Evolutionary conservation across 2,888 invertebrate species (phyloP), one percentile per base, ranked within the genome.

Genomic region (Miltochrista miniata): DNA sequence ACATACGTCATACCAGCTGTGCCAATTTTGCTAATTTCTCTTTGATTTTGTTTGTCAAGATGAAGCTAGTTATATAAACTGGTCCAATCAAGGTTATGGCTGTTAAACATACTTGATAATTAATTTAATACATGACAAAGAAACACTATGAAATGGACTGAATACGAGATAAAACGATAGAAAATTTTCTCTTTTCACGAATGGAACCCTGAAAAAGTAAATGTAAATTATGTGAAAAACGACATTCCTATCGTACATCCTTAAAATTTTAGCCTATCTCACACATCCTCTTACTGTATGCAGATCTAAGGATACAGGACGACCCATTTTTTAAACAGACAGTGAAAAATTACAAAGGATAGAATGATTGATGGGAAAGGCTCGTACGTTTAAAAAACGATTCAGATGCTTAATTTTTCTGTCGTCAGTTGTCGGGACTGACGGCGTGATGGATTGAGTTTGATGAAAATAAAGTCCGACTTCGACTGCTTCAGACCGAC

Each of bases 321-420:
- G 38, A 45, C 51, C 64, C 60, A 63, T 68, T 66, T 70, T 73
- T 69, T 63, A 65, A 73, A 67, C 51, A 79, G 85, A 85, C 88
- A 79, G 76, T 88, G 87, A 89, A 86, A 88, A 85, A 89, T 88
- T 79, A 76, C 81, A 66, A 68, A 72, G 70, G 76, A 73, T 70
- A 44, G 64, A 70, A 82, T 89, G 89, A 89, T 89, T 81, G 87
- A 89, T 89, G 81, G 87, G 79, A 61, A 49, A 57, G 66, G 56
- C 54, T 61, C 76, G 71, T 61, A 70, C 81, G 82, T 83, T 87
- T 82, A 85, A 85, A 86, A 86, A 86, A 76, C 86, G 81, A 83
- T 87, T 85, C 73, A 56, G 76, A 75, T 77, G 81, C 85, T 87
- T 87, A 87, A 87, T 85, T 87, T 87, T 79, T 79, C 76, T 84